Conservation (phyloP, 2,888 invertebrate species). For the Drosophila meridionalis region DNA sequence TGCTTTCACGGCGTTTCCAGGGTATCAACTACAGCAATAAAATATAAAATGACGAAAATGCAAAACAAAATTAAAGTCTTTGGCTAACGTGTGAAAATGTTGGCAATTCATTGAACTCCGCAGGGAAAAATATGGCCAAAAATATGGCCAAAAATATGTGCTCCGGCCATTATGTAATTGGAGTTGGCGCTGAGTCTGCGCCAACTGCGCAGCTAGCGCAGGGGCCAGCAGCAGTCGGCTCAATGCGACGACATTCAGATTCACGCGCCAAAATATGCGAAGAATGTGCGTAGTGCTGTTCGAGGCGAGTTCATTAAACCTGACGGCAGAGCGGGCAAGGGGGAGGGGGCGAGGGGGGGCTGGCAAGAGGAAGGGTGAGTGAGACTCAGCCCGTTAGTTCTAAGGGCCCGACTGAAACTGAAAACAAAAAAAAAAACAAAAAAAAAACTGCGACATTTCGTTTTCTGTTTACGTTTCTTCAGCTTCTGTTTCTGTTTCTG, state of each 20-base stretch:
- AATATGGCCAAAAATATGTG: constrained; percentile 27
- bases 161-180: constrained; percentile 57
- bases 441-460: constrained; percentile 64
- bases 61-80: constrained; percentile 5
- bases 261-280: constrained; percentile 51
- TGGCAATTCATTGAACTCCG: constrained; percentile 71
- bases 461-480: constrained; percentile 49
- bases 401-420: constrained; percentile 62
- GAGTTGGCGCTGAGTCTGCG: constrained; percentile 21
- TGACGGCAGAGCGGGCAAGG: constrained; percentile 7
- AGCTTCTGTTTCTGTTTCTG: constrained; percentile 8
- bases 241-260: constrained; percentile 28
- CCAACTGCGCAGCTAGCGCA: constrained; percentile 2
- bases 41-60: constrained; percentile 12
- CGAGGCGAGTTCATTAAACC: constrained; percentile 50
- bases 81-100: constrained; percentile 67
- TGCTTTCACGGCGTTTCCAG: not conserved
- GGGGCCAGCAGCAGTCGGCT: constrained; percentile 22
- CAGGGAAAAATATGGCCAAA: constrained; percentile 25
- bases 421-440: constrained; percentile 48
- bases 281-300: constrained; percentile 60
- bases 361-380: not conserved
- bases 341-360: too few species aligned
- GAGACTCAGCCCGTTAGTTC: constrained; percentile 3
- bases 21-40: constrained; percentile 18